A percentile compares a stretch with the other conserved stretches of the same genome.
Evolutionary conservation across 2,888 invertebrate genomes (phyloP).

Genomic region (Bellardia bayeri): DNA sequence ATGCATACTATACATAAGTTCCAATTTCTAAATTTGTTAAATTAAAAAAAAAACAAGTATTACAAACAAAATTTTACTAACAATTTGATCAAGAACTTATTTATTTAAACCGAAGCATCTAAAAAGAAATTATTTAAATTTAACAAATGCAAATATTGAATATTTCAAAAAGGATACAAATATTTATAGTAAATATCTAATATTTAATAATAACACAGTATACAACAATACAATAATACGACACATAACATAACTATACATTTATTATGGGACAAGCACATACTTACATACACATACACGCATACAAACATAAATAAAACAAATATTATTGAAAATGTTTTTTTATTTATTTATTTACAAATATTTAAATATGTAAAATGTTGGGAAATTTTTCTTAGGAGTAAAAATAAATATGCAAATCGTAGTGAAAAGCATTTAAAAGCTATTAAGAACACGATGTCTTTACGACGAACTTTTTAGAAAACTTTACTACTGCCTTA

Average conservation of each 20-base stretch:
- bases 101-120: constrained; percentile 19
- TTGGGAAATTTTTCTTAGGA: neutral
- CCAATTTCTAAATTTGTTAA: constrained; percentile 42
- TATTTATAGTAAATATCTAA: constrained; percentile 44
- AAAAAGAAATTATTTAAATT: constrained; percentile 36
- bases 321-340: constrained; percentile 36
- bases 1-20: constrained; percentile 32
- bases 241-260: constrained; percentile 37
- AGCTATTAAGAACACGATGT: too few species aligned
- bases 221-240: too few species aligned
- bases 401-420: neutral
- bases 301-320: constrained; percentile 42
- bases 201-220: constrained; percentile 31
- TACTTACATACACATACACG: constrained; percentile 26
- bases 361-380: too few species aligned
- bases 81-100: constrained; percentile 37
- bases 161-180: neutral
- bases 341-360: too few species aligned
- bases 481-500: too few species aligned
- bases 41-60: constrained; percentile 14
- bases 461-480: too few species aligned
- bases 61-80: constrained; percentile 21
- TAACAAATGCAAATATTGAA: constrained; percentile 23
- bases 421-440: too few species aligned
- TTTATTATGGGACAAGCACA: constrained; percentile 57